Evolutionary conservation across 2,113 vertebrate species (phyloP).

Genomic region (Plestiodon gilberti): DNA sequence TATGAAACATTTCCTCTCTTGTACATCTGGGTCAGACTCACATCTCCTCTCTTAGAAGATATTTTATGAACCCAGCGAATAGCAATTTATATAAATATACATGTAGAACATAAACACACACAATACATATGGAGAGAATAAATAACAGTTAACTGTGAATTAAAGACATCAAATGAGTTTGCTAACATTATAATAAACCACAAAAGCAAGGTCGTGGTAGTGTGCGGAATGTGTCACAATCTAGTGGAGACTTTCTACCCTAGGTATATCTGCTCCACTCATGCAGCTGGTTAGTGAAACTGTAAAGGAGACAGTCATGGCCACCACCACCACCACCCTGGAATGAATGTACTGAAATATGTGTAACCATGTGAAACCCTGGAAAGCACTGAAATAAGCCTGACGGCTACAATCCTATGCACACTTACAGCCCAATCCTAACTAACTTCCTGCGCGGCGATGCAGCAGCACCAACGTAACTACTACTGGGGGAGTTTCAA

Average conservation of each 20-base stretch:
- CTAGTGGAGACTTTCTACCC: neutral
- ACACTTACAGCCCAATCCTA: neutral
- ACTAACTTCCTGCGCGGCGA: too few species aligned
- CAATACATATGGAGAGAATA: conserved; percentile 61
- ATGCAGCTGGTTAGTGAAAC: neutral
- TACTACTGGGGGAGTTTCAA: too few species aligned
- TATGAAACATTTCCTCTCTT: conserved; percentile 69
- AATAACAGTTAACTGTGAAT: conserved; percentile 65
- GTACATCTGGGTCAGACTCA: conserved; percentile 68
- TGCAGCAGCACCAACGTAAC: too few species aligned
- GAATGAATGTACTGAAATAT: neutral
- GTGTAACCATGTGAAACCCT: neutral
- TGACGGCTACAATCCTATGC: neutral
- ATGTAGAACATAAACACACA: conserved; percentile 48
- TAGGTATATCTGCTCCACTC: neutral
- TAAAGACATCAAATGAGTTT: conserved; percentile 30
- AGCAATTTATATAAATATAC: conserved; percentile 70
- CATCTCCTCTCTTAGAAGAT: conserved; percentile 60
- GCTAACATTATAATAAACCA: conserved; percentile 19
- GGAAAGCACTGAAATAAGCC: neutral
- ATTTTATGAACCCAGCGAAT: conserved; percentile 69
- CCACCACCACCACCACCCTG: too few species aligned
- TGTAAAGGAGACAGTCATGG: neutral
- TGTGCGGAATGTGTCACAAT: neutral
- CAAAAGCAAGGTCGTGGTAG: conserved; percentile 8